Base-by-base conservation (phyloP, 1,140 invertebrate genomes). In the Hesperophylax magnus region DNA sequence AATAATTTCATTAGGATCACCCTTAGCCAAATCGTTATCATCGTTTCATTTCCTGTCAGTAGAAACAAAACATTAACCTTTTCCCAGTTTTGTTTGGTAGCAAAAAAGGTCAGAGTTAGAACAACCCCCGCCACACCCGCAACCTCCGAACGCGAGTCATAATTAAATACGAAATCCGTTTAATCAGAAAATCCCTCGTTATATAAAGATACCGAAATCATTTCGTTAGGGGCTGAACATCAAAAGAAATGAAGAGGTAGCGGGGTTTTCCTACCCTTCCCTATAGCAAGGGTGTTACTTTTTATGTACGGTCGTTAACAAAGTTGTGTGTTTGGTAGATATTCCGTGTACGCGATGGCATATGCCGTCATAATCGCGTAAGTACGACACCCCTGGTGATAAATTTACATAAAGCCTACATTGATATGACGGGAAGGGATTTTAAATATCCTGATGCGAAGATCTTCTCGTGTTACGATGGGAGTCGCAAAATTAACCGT, bases 361-460 rank as follows among this genome's bases (percentile, higher is more conserved):
- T 60, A 76, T 76, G 72, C 39, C 24, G 24, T 60, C 72, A 60
- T 76, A 76, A 76, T 76, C 72, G 72, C n/a, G 56, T 20, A 76
- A 60, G 39, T 24, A 76, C 39, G 72, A 76, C 72, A 54, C 53
- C 72, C 53, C 31, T 54, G 22, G 24, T 39, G 72, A 76, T 76
- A 76, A 76, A 60, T 76, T 76, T 76, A 60, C 72, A 76, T 76
- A 76, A 76, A 76, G 54, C 39, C 56, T 58, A 39, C 72, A 60
- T 72, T 58, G 24, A 31, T n/a, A 17, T 76, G 72, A 76, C 72
- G 24, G 54, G 18, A 76, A 34, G 22, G 72, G 53, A 58, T 76
- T 76, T 75, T 75, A 75, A 75, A 75, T 75, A 75, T 75, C 71
- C 24, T 34, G 27, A 75, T 75, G 27, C 24, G 69, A 72, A 20